These are phyloP conservation scores for Strigamia crassipes DNA, from an alignment of 2,888 invertebrate species.

Conservation along the genomic window DNA sequence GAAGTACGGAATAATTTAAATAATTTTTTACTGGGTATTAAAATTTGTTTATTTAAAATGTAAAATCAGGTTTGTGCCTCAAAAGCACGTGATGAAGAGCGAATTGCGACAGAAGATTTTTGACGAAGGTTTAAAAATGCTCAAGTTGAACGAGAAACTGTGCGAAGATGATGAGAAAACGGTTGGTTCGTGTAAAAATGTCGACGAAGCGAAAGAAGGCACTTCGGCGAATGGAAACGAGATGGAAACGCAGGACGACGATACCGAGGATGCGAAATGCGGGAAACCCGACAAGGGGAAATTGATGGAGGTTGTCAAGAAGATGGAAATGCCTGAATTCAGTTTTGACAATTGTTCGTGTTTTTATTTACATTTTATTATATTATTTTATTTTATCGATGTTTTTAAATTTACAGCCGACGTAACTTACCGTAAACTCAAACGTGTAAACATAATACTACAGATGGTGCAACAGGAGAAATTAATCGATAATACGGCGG, in stretches of 20 bases:
- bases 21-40: not conserved
- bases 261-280: not conserved
- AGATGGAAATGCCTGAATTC: not conserved
- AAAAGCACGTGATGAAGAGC: conserved; percentile 49
- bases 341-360: not conserved
- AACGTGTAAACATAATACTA: conserved; percentile 68
- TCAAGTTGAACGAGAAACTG: not conserved
- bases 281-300: not conserved
- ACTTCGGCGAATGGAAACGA: not conserved
- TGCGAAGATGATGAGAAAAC: not conserved
- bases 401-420: conserved; percentile 20
- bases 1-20: conserved; percentile 48
- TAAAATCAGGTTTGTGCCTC: conserved; percentile 50
- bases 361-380: not conserved
- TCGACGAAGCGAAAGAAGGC: not conserved
- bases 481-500: conserved; percentile 64
- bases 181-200: not conserved
- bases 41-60: not conserved
- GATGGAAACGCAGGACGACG: not conserved
- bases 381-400: not conserved
- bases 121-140: conserved; percentile 44
- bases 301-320: not conserved
- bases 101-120: conserved; percentile 48
- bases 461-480: conserved; percentile 66
- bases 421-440: conserved; percentile 55